Evolutionary conservation across 2,113 vertebrate genomes (phyloP), one percentile per base, ranked within the genome.

Genomic region (Quiscalus mexicanus): DNA sequence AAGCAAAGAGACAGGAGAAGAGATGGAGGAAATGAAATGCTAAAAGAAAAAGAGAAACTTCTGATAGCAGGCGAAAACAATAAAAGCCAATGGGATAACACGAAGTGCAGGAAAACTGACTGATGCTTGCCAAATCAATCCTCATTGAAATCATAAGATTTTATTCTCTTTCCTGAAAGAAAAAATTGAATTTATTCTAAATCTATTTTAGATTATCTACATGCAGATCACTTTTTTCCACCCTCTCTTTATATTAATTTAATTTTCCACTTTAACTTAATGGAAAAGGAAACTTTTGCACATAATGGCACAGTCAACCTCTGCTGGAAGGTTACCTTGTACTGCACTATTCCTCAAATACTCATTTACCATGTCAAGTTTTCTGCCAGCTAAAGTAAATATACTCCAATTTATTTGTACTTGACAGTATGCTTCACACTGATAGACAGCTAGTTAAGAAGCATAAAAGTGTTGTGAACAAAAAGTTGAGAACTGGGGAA

Each of bases 341-440:
- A 10, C 39, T 77, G 39, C 5, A 6, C 14, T 75, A 60, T 85
- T 96, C 52, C 75, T 50, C 31, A 77, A 62, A 67, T 55, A 71
- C 8, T 94, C 35, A 53, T 95, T 94, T 89, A 82, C 12, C 50
- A 35, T 52, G 13, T 87, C 77, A 56, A 82, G 31, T 47, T 86
- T 95, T 91, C 52, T 94, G 53, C 23, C 53, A 81, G 17, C 11
- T 52, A 85, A 63, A 88, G 30, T 81, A 95, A 78, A 64, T 89
- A 10, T 47, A 75, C 89, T 81, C 30, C 76, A 82, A 94, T 86
- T 93, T 94, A 93, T 92, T 77, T 93, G 12, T 53, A 47, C 37
- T 90, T 94, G 65, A 71, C 21, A 27, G 69, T 71, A 50, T 58
- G 15, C 49, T 93, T 88, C 60, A 83, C 14, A 35, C 4, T 78